Conservation (phyloP, 1,140 invertebrate genomes). For the Leptinotarsa undecemlineata region DNA sequence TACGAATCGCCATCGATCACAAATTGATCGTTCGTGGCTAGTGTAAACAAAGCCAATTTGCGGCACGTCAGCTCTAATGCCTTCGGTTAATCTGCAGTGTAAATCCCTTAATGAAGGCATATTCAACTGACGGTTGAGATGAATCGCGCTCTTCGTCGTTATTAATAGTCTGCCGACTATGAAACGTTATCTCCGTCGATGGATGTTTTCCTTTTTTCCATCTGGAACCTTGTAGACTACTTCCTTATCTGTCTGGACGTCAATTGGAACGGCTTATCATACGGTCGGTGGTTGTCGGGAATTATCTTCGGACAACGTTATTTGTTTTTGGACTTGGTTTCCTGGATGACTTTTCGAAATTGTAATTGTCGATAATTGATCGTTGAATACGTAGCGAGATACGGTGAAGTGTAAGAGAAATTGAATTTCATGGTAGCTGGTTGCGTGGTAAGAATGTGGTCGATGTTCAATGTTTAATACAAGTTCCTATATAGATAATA, state of each 20-base stretch:
- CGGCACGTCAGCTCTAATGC: not conserved
- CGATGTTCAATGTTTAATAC: too few species aligned
- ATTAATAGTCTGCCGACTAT: not conserved
- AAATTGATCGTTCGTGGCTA: not conserved
- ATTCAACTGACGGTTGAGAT: conserved; percentile 6
- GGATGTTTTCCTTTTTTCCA: not conserved
- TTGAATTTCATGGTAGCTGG: too few species aligned
- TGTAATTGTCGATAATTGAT: not conserved
- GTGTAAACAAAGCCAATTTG: conserved; percentile 8
- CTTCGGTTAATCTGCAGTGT: conserved; percentile 1
- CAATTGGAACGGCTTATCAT: not conserved
- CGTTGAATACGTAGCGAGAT: not conserved
- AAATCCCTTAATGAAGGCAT: conserved; percentile 8
- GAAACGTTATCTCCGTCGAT: not conserved
- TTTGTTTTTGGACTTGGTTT: not conserved
- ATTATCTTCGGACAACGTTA: not conserved
- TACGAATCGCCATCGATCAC: not conserved
- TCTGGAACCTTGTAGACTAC: not conserved
- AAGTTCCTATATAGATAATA: too few species aligned
- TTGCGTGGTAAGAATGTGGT: too few species aligned
- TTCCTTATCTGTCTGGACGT: conserved; percentile 5
- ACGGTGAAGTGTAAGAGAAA: too few species aligned
- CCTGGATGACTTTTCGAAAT: not conserved
- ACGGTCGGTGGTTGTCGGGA: not conserved
- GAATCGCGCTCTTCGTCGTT: not conserved